Conservation (phyloP, 2,113 vertebrate genomes). For the Tamias sibiricus region DNA sequence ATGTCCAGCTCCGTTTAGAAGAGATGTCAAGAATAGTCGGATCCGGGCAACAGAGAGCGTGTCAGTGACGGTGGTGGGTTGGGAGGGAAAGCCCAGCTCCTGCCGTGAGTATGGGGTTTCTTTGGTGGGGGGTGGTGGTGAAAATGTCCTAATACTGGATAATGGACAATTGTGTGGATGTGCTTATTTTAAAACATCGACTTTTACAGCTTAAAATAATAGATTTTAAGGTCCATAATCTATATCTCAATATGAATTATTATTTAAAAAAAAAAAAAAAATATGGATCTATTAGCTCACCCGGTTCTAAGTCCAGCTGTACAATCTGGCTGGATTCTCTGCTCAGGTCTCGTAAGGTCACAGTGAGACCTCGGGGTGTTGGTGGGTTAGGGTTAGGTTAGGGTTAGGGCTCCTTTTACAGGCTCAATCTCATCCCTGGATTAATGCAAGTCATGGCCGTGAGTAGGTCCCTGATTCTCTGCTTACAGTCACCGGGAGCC, state of each 20-base stretch:
- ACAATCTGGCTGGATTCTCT: not conserved
- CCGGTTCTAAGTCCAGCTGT: rapidly evolving
- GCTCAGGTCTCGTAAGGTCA: too few species aligned
- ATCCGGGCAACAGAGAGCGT: not conserved
- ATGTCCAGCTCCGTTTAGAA: not conserved
- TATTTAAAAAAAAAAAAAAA: not conserved
- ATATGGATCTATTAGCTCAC: too few species aligned
- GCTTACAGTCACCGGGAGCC: too few species aligned
- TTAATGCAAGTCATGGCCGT: not conserved
- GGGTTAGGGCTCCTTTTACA: too few species aligned
- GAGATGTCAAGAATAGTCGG: not conserved
- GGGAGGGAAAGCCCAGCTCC: not conserved
- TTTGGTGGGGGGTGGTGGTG: not conserved
- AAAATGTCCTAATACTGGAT: not conserved
- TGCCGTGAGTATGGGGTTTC: rapidly evolving
- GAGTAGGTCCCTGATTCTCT: not conserved
- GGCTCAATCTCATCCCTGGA: not conserved
- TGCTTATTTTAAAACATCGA: not conserved
- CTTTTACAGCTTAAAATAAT: not conserved
- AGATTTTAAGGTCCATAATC: not conserved
- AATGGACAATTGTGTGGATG: not conserved
- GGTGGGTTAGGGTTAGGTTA: rapidly evolving
- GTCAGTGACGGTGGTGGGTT: too few species aligned
- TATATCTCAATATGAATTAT: not conserved
- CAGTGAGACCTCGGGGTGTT: not conserved